Evolutionary conservation across 2,797 vertebrate species (phyloP).

Genomic region (Coranthus polyacanthus): DNA sequence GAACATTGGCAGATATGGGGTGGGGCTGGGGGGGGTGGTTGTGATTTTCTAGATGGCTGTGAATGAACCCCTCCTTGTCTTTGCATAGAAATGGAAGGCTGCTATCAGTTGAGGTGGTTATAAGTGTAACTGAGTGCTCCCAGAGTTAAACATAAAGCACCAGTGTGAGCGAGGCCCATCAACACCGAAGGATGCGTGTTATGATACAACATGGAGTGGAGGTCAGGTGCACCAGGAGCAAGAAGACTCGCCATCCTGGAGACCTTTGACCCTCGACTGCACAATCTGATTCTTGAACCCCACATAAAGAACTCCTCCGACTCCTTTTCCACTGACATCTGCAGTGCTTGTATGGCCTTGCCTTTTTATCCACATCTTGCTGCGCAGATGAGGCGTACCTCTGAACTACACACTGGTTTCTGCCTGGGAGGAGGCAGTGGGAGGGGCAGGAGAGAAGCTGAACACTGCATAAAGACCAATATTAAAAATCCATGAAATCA

Average conservation of each 20-base stretch:
- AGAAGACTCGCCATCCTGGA: conserved; percentile 43
- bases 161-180: conserved; percentile 74
- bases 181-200: conserved; percentile 54
- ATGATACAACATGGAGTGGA: conserved; percentile 45
- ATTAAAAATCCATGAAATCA: conserved; percentile 71
- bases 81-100: conserved; percentile 89
- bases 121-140: conserved; percentile 76
- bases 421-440: conserved; percentile 56
- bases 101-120: conserved; percentile 78
- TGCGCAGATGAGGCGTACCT: conserved; percentile 53
- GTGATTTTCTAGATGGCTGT: conserved; percentile 65
- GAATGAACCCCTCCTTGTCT: conserved; percentile 78
- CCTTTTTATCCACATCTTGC: not conserved
- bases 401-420: conserved; percentile 51
- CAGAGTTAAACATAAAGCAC: conserved; percentile 80
- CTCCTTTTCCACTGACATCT: conserved; percentile 26
- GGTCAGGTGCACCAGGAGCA: conserved; percentile 43
- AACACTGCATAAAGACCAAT: conserved; percentile 81
- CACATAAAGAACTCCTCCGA: conserved; percentile 5
- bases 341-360: conserved; percentile 48
- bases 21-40: conserved; percentile 45
- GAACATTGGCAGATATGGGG: conserved; percentile 55
- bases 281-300: conserved; percentile 18
- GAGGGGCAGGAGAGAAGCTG: conserved; percentile 80
- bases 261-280: conserved; percentile 21